Evolutionary conservation across 2,113 vertebrate species (phyloP).

Genomic region (Phrynosoma platyrhinos): DNA sequence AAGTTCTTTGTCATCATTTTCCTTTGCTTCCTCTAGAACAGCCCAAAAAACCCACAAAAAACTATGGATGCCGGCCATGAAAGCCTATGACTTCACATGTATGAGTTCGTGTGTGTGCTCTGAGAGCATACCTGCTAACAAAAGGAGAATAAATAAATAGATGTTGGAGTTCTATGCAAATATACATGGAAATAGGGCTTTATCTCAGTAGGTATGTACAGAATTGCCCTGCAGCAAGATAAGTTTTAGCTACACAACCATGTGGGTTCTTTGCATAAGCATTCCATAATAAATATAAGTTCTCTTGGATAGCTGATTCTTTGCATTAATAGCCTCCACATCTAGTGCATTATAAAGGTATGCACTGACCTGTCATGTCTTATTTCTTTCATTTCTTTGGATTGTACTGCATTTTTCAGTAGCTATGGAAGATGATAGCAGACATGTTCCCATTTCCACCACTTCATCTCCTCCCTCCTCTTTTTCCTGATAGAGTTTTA

Average conservation of each 20-base stretch:
- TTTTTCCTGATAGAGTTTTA: not conserved
- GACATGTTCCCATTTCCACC: not conserved
- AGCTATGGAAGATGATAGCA: not conserved
- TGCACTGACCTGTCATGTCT: no score
- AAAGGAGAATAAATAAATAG: not conserved
- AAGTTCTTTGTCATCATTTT: no score
- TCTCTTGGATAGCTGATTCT: not conserved
- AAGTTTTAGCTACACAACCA: not conserved
- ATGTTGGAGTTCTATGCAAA: not conserved
- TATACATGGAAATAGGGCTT: not conserved
- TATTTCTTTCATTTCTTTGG: not conserved
- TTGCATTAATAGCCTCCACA: not conserved
- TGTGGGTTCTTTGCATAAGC: not conserved
- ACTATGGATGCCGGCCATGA: no score
- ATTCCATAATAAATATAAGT: not conserved
- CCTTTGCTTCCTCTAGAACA: no score
- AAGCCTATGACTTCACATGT: no score
- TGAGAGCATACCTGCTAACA: no score
- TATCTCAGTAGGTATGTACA: not conserved
- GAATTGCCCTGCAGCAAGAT: not conserved
- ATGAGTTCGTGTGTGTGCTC: no score
- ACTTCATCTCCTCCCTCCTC: not conserved
- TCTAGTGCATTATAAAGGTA: slow-evolving; percentile 10
- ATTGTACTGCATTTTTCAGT: slow-evolving; percentile 23
- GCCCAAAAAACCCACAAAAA: no score